These are phyloP conservation scores for Petromus typicus DNA, from an alignment of 2,113 vertebrate species.

Conservation along the genomic window DNA sequence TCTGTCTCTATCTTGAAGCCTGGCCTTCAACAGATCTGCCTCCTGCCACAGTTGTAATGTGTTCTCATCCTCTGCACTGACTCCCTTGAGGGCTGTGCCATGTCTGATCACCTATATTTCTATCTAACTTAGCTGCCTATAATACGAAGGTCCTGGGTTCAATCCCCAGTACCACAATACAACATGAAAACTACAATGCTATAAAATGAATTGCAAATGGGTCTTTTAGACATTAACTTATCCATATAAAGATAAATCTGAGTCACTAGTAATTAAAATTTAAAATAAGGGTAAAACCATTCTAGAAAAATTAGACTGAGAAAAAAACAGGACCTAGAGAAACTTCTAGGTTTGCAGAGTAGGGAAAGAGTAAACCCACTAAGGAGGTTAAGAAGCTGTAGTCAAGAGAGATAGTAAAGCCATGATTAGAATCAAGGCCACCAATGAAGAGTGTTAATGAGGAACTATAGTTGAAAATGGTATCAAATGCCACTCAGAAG, in stretches of 20 bases:
- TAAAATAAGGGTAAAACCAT: neutral
- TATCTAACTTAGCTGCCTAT: too few relatives aligned
- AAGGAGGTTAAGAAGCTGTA: neutral
- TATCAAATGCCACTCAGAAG: slow-evolving; percentile 6
- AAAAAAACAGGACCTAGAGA: slow-evolving; percentile 49
- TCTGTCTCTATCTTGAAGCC: too few relatives aligned
- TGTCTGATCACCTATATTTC: too few relatives aligned
- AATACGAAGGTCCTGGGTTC: neutral
- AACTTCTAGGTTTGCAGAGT: neutral
- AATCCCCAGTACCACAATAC: neutral
- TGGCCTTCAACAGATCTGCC: too few relatives aligned
- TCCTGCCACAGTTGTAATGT: too few relatives aligned
- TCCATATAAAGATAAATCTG: neutral
- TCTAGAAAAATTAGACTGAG: slow-evolving; percentile 5
- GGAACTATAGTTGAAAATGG: neutral
- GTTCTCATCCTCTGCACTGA: too few relatives aligned
- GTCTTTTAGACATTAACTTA: neutral
- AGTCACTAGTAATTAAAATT: slow-evolving; percentile 14
- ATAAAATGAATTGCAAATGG: neutral
- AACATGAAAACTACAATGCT: neutral
- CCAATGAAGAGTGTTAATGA: neutral
- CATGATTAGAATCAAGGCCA: neutral
- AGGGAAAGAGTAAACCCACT: neutral
- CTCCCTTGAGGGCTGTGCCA: too few relatives aligned
- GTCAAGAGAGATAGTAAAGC: neutral